Conservation (phyloP, 2,888 invertebrate species). For the Harmothoe impar region DNA sequence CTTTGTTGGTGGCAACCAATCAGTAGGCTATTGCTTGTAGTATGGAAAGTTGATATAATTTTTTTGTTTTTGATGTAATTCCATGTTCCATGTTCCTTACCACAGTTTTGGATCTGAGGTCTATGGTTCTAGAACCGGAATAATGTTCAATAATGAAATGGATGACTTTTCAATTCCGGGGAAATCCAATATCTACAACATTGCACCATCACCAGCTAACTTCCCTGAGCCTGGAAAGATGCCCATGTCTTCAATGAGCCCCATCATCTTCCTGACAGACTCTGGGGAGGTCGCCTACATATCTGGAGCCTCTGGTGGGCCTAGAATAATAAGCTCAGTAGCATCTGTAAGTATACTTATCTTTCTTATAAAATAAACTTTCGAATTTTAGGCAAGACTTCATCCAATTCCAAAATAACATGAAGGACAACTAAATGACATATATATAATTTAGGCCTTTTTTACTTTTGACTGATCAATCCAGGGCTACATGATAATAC, state of each 20-base stretch:
- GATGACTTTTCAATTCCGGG: constrained; percentile 92
- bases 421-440: background rate
- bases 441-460: background rate
- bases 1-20: too few relatives aligned
- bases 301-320: constrained; percentile 94
- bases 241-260: constrained; percentile 95
- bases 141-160: constrained; percentile 95
- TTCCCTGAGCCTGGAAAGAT: constrained; percentile 91
- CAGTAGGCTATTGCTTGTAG: too few relatives aligned
- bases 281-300: constrained; percentile 87
- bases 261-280: constrained; percentile 89
- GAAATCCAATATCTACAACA: constrained; percentile 81
- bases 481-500: too few relatives aligned
- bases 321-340: constrained; percentile 93
- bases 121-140: constrained; percentile 86
- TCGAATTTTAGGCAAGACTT: too few relatives aligned
- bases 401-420: too few relatives aligned
- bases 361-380: too few relatives aligned
- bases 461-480: too few relatives aligned
- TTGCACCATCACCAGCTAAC: constrained; percentile 90
- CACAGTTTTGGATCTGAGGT: constrained; percentile 91
- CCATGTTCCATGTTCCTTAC: too few relatives aligned
- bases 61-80: too few relatives aligned
- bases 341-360: constrained; percentile 76
- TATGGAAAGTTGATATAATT: too few relatives aligned